Percentiles rank a stretch among this genome's conserved stretches.
Conservation (phyloP, 2,888 invertebrate species). For the Hypsopygia costalis region DNA sequence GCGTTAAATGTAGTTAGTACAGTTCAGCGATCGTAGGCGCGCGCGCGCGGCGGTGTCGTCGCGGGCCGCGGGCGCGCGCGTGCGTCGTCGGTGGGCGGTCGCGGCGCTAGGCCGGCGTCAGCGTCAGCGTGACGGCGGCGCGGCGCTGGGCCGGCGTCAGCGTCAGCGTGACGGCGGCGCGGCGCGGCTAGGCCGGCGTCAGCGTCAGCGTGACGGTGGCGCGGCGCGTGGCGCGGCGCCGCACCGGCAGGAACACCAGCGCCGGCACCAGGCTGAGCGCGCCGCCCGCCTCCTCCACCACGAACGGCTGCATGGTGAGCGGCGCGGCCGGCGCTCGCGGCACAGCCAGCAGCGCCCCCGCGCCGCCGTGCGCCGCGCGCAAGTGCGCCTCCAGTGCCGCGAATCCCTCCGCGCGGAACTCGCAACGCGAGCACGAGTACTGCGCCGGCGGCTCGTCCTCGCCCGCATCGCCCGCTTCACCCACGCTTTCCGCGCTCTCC, state of each 20-base stretch:
- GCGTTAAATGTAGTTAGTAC: constrained; percentile 83
- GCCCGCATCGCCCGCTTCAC: constrained; percentile 38
- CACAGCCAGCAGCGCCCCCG: constrained; percentile 73
- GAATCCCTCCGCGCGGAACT: constrained; percentile 70
- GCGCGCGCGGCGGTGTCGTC: constrained; percentile 56
- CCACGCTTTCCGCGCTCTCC: constrained; percentile 34
- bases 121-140: constrained; percentile 81
- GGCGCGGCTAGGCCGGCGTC: constrained; percentile 89
- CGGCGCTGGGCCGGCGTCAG: constrained; percentile 93
- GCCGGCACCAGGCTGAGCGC: constrained; percentile 91
- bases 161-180: constrained; percentile 79
- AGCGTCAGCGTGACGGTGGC: constrained; percentile 95
- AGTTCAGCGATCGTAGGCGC: constrained; percentile 70
- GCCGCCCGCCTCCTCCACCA: constrained; percentile 84
- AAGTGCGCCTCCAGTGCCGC: constrained; percentile 72
- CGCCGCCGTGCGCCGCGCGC: constrained; percentile 71
- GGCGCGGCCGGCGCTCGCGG: constrained; percentile 83
- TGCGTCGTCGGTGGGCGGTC: constrained; percentile 26
- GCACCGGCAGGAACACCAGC: constrained; percentile 96
- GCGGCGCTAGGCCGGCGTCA: constrained; percentile 92
- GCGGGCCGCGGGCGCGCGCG: constrained; percentile 46
- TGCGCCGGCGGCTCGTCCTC: constrained; percentile 47
- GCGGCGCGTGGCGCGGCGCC: constrained; percentile 91
- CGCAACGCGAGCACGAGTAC: constrained; percentile 73
- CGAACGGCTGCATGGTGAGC: constrained; percentile 96